These are phyloP conservation scores for Saxidomus purpurata DNA, from an alignment of 1,140 invertebrate species.

Conservation along the genomic window DNA sequence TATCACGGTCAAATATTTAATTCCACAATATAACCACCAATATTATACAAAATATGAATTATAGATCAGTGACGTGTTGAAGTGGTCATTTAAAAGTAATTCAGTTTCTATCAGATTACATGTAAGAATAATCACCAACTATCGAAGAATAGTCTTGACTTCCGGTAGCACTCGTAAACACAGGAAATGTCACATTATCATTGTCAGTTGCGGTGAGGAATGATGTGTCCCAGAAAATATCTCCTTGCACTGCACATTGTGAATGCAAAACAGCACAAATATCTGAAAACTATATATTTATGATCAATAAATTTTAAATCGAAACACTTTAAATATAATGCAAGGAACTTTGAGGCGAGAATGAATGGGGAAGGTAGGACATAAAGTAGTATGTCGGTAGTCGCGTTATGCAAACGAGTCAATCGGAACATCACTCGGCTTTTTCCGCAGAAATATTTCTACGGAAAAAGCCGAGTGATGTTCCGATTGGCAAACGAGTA, in stretches of 20 bases:
- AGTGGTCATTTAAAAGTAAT: background rate
- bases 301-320: too few relatives aligned
- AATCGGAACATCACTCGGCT: too few relatives aligned
- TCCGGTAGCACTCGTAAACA: background rate
- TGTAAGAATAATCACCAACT: background rate
- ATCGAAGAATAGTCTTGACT: background rate
- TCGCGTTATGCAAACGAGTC: too few relatives aligned
- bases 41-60: background rate
- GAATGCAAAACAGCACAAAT: slow-evolving; percentile 42
- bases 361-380: too few relatives aligned
- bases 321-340: too few relatives aligned
- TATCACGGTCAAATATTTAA: too few relatives aligned
- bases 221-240: slow-evolving; percentile 27
- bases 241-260: slow-evolving; percentile 48
- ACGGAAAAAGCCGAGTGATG: too few relatives aligned
- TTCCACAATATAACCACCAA: too few relatives aligned
- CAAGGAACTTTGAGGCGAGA: too few relatives aligned
- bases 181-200: slow-evolving; percentile 44
- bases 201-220: slow-evolving; percentile 8
- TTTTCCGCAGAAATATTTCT: too few relatives aligned
- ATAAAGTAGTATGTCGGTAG: too few relatives aligned
- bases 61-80: background rate
- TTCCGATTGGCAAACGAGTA: too few relatives aligned
- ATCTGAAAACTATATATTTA: slow-evolving; percentile 26
- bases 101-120: background rate